Evolutionary conservation across 2,888 invertebrate genomes (phyloP), one percentile per base, ranked within the genome.

Genomic region (Thera britannica): DNA sequence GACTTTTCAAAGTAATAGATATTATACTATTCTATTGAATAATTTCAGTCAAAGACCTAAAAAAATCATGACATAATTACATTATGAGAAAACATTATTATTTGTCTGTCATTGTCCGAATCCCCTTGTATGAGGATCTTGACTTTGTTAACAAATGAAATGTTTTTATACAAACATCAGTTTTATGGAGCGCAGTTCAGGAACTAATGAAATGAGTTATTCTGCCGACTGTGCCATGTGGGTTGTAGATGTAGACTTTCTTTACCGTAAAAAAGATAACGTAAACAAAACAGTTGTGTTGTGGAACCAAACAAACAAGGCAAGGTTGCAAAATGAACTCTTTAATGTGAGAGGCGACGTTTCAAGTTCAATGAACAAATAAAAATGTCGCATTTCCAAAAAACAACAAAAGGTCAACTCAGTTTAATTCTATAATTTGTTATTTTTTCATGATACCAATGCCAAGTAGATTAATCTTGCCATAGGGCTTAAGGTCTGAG

Each of bases 241-340:
- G 55, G 56, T 51, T 46, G 69, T 78, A 80, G 77, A 79, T 73
- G 75, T 71, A 72, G 75, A 80, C 85, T 86, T 88, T 88, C 85
- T 87, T 81, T 75, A 68, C 49, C 65, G 71, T 63, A 67, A 60
- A 66, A 71, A 59, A 57, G 54, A 49, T 57, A 55, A 67, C 46
- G 65, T 68, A 75, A 70, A 75, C 73, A 73, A 66, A 69, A 34
- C 60, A 34, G 23, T 8, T 70, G 71, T 65, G 71, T 72, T 71
- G 64, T 66, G 36, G 55, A 67, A 71, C 68, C 64, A 68, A 70
- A 68, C 60, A 70, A 62, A 48, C 58, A 9, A 46, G 44, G 41
- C 65, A 67, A 72, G 68, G 68, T 64, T 67, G 55, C 44, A 51
- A 59, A 68, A 59, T 56, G 65, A 62, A 67, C 62, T 68, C 54